Conservation (phyloP, 2,113 vertebrate genomes). For the Cariama cristata region DNA sequence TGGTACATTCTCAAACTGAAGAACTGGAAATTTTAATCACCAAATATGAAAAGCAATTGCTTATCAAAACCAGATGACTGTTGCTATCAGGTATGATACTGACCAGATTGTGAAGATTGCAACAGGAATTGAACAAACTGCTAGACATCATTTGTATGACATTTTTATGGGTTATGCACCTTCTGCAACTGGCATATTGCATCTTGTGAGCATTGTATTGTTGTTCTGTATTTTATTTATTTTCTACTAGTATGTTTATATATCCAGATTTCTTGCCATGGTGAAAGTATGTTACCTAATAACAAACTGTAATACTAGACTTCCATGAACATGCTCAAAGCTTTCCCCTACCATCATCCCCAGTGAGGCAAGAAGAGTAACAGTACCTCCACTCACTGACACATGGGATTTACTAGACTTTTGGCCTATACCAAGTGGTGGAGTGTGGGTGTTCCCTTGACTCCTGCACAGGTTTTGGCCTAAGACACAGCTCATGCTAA, state of each 20-base stretch:
- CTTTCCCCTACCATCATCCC: not conserved
- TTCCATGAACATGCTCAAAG: not conserved
- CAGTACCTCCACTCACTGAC: not conserved
- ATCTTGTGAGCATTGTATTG: not conserved
- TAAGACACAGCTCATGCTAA: not conserved
- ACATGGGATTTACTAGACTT: not conserved
- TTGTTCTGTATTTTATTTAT: not conserved
- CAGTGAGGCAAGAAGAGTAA: not conserved
- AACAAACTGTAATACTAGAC: not conserved
- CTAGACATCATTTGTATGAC: not conserved
- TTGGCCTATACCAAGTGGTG: not conserved
- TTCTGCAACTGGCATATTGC: not conserved
- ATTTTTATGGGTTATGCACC: not conserved
- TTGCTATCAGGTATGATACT: not conserved
- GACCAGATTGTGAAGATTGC: not conserved
- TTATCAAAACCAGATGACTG: not conserved
- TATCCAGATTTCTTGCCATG: not conserved
- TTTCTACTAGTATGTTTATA: not conserved
- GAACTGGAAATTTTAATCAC: not conserved
- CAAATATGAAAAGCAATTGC: not conserved
- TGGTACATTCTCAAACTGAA: not conserved
- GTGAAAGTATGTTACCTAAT: not conserved
- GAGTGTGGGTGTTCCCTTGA: not conserved
- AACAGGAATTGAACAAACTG: not conserved
- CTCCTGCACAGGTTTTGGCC: not conserved